phyloP scores from a whole-genome alignment of 1,140 invertebrate genomes.

The Phthorimaea operculella region DNA sequence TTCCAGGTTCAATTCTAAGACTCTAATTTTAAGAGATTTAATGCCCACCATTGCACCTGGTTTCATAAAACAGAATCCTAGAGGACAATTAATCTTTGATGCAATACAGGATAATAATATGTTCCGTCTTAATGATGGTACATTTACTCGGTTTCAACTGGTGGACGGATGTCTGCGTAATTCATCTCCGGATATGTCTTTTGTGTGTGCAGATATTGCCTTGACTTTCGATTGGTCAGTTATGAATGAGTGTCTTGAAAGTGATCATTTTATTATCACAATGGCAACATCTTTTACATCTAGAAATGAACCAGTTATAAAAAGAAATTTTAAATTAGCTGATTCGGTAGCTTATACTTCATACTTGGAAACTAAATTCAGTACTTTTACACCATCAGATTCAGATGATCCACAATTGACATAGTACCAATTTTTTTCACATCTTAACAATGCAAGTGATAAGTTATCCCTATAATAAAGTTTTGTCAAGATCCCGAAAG shows the following conservation, averaged over 20 bases:
- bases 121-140: slow-evolving; percentile 15
- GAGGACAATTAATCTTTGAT: slow-evolving; percentile 16
- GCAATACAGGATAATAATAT: slow-evolving; percentile 12
- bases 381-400: slow-evolving; percentile 4
- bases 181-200: slow-evolving; percentile 18
- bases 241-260: slow-evolving; percentile 10
- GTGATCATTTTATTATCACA: slow-evolving; percentile 12
- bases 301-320: not conserved
- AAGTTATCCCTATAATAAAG: not conserved
- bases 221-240: slow-evolving; percentile 14
- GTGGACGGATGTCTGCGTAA: slow-evolving; percentile 12
- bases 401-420: slow-evolving; percentile 10
- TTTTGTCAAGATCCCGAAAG: not conserved
- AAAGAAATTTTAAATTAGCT: slow-evolving; percentile 9
- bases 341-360: slow-evolving; percentile 11
- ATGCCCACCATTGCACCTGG: slow-evolving; percentile 18
- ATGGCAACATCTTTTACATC: not conserved
- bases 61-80: slow-evolving; percentile 15
- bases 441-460: slow-evolving; percentile 1
- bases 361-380: not conserved
- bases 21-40: slow-evolving; percentile 14
- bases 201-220: slow-evolving; percentile 12
- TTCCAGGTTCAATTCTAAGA: not conserved
- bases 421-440: slow-evolving; percentile 17
- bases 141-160: slow-evolving; percentile 12